Conservation (phyloP, 1,140 invertebrate genomes). For the Listronotus bonariensis region DNA sequence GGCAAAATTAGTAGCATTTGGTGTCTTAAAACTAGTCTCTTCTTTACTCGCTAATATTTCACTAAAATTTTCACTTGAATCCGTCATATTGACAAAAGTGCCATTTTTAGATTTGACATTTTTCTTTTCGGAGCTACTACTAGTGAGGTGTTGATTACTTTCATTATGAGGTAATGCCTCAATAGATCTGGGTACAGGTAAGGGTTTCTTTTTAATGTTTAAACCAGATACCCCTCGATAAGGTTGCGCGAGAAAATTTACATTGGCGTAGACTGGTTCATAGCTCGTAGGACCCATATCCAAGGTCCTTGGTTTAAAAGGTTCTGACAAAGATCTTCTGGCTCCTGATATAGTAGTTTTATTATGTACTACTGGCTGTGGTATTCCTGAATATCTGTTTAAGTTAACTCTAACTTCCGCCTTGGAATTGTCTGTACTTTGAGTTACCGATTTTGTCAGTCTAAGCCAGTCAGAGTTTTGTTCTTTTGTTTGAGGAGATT, state of each 20-base stretch:
- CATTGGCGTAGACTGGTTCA: constrained; percentile 40
- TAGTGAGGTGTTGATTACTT: background rate
- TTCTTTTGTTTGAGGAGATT: constrained; percentile 1
- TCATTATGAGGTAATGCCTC: background rate
- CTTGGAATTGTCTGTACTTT: background rate
- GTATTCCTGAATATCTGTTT: constrained; percentile 11
- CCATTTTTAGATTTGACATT: constrained; percentile 8
- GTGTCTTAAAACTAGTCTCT: background rate
- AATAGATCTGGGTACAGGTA: constrained; percentile 21
- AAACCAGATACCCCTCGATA: background rate
- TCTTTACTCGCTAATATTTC: background rate
- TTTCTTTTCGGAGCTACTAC: background rate
- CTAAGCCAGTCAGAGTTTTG: too few species aligned
- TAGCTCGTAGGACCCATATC: constrained; percentile 8
- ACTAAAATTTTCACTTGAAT: constrained; percentile 19
- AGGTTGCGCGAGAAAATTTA: background rate
- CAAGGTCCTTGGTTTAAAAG: constrained; percentile 12
- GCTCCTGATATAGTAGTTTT: background rate
- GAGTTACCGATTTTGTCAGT: background rate
- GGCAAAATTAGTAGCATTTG: background rate
- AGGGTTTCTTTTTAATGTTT: constrained; percentile 13
- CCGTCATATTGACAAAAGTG: constrained; percentile 11
- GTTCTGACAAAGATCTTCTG: constrained; percentile 13
- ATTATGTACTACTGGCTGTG: background rate
- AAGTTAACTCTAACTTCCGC: constrained; percentile 8